A percentile compares a stretch with the other conserved stretches of the same genome.
Evolutionary conservation across 2,113 vertebrate species (phyloP).

Genomic region (Terrapene triunguis): DNA sequence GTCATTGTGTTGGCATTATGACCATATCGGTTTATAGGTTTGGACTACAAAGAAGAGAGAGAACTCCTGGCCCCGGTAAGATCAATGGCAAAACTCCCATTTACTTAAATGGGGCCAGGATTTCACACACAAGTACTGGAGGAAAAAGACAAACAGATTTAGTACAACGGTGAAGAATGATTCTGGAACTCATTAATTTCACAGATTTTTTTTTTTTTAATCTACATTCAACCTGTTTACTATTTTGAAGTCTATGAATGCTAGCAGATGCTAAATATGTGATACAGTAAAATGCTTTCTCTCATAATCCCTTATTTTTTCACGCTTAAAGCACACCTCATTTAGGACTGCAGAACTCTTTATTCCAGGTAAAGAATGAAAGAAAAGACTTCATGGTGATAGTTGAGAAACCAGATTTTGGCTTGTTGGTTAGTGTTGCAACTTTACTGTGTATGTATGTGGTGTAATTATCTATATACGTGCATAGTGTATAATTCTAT

Average conservation of each 20-base stretch:
- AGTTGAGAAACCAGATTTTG: constrained; percentile 50
- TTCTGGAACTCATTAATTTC: neutral
- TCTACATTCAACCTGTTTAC: fast-evolving
- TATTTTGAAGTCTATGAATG: neutral
- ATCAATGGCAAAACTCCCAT: neutral
- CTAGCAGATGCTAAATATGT: neutral
- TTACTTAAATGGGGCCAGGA: neutral
- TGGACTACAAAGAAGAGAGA: neutral
- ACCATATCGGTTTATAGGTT: neutral
- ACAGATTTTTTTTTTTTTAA: neutral
- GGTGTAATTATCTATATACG: neutral
- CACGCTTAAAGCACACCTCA: neutral
- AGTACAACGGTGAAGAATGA: neutral
- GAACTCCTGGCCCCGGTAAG: neutral
- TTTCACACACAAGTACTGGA: neutral
- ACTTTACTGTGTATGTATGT: neutral
- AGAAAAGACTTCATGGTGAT: neutral
- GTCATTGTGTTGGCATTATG: fast-evolving
- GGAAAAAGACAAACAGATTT: neutral
- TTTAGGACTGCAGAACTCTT: neutral
- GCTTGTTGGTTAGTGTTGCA: constrained; percentile 53
- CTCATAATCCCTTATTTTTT: neutral
- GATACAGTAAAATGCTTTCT: neutral
- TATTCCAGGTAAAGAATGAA: neutral
- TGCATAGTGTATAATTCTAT: neutral